Evolutionary conservation across 2,888 invertebrate species (phyloP).

Genomic region (Eupithecia vulgata): DNA sequence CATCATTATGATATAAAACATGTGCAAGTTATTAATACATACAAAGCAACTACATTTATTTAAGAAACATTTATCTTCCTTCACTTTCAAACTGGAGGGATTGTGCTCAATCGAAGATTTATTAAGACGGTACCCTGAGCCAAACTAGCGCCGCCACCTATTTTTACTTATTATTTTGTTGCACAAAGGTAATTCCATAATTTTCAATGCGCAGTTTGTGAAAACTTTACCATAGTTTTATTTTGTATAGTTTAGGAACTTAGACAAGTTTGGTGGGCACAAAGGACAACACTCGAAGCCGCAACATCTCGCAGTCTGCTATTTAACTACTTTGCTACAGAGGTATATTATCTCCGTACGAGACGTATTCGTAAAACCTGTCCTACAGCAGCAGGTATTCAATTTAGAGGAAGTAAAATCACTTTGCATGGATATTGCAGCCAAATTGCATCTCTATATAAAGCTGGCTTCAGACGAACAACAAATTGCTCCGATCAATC

Average conservation of each 20-base stretch:
- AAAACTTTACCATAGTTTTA: too few relatives aligned
- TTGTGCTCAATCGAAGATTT: too few relatives aligned
- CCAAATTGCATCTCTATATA: constrained; percentile 62
- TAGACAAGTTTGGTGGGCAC: too few relatives aligned
- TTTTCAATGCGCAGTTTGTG: too few relatives aligned
- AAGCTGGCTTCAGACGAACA: constrained; percentile 50
- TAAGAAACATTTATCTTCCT: too few relatives aligned
- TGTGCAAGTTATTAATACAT: not conserved
- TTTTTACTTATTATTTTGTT: too few relatives aligned
- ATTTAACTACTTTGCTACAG: not conserved
- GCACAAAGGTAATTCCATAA: too few relatives aligned
- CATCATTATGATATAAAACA: not conserved
- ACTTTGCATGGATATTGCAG: constrained; percentile 65
- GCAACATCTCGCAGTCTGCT: not conserved
- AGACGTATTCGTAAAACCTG: not conserved
- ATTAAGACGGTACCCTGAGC: too few relatives aligned
- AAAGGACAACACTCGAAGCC: too few relatives aligned
- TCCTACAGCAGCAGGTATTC: not conserved
- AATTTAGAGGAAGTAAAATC: constrained; percentile 57
- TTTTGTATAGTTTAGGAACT: too few relatives aligned
- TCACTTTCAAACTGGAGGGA: too few relatives aligned
- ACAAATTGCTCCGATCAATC: constrained; percentile 57
- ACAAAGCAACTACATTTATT: not conserved
- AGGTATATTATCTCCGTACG: not conserved
- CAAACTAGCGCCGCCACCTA: too few relatives aligned